Conservation (phyloP, 2,888 invertebrate genomes). For the Nymphalis c-album region DNA sequence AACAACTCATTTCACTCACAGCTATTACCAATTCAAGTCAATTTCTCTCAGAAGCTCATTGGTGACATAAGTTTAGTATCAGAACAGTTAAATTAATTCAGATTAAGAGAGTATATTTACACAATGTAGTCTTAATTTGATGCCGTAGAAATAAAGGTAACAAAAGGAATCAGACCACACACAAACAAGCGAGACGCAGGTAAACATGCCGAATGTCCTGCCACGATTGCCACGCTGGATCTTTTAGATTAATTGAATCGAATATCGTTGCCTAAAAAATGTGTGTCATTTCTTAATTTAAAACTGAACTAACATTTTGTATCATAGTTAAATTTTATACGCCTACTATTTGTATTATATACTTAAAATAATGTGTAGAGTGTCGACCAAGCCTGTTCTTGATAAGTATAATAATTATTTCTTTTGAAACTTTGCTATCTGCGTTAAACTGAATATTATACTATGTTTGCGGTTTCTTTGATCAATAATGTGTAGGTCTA, state of each 20-base stretch:
- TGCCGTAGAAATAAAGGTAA: conserved; percentile 2
- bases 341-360: too few species aligned
- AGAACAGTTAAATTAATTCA: too few species aligned
- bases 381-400: not conserved
- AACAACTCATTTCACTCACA: conserved; percentile 25
- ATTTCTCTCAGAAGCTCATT: too few species aligned
- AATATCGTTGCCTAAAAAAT: not conserved
- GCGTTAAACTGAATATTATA: conserved; percentile 12
- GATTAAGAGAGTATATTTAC: too few species aligned
- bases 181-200: conserved; percentile 61
- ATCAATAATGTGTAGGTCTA: conserved; percentile 58
- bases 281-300: too few species aligned
- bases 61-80: too few species aligned
- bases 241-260: conserved; percentile 20
- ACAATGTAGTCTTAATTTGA: not conserved
- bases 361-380: too few species aligned
- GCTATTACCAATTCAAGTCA: conserved; percentile 22
- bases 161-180: conserved; percentile 57
- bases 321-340: too few species aligned
- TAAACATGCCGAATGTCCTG: conserved; percentile 40
- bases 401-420: not conserved
- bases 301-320: too few species aligned
- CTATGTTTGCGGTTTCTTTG: conserved; percentile 57
- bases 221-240: conserved; percentile 13
- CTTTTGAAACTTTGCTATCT: conserved; percentile 7